These are phyloP conservation scores for Platysternon megacephalum DNA, from an alignment of 2,113 vertebrate species.

Conservation along the genomic window DNA sequence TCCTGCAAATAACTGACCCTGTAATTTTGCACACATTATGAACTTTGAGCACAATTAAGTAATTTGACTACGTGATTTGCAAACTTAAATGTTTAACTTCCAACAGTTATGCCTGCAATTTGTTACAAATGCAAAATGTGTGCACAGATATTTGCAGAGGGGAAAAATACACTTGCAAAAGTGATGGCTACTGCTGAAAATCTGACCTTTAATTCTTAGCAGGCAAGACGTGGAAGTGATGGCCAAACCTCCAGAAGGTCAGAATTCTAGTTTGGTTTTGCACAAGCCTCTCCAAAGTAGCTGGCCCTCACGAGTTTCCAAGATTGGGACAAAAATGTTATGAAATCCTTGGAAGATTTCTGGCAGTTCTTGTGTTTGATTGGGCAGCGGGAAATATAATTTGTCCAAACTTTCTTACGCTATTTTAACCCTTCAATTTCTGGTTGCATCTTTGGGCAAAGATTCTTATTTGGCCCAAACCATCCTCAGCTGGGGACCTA, in stretches of 20 bases:
- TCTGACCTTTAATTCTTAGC: constrained; percentile 35
- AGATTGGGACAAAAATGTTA: constrained; percentile 64
- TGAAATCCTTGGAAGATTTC: constrained; percentile 71
- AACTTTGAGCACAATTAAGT: not conserved
- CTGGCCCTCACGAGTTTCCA: constrained; percentile 65
- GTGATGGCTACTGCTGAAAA: constrained; percentile 33
- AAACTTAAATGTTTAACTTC: constrained; percentile 39
- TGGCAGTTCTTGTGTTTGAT: constrained; percentile 67
- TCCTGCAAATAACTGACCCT: constrained; percentile 65
- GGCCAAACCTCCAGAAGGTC: constrained; percentile 65
- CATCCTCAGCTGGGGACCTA: not conserved
- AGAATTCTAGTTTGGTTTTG: constrained; percentile 61
- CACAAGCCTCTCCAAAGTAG: constrained; percentile 61
- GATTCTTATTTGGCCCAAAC: not conserved
- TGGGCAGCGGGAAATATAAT: constrained; percentile 68
- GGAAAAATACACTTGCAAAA: constrained; percentile 64
- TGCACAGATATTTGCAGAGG: not conserved
- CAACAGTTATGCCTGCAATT: not conserved
- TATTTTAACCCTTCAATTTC: constrained; percentile 72
- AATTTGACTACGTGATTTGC: constrained; percentile 30
- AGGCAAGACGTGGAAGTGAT: constrained; percentile 59
- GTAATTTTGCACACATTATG: constrained; percentile 31
- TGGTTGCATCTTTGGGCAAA: constrained; percentile 58
- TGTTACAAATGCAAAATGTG: constrained; percentile 23
- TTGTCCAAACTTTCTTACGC: constrained; percentile 61